Conservation (phyloP, 2,797 vertebrate genomes). For the Melopsittacus undulatus region DNA sequence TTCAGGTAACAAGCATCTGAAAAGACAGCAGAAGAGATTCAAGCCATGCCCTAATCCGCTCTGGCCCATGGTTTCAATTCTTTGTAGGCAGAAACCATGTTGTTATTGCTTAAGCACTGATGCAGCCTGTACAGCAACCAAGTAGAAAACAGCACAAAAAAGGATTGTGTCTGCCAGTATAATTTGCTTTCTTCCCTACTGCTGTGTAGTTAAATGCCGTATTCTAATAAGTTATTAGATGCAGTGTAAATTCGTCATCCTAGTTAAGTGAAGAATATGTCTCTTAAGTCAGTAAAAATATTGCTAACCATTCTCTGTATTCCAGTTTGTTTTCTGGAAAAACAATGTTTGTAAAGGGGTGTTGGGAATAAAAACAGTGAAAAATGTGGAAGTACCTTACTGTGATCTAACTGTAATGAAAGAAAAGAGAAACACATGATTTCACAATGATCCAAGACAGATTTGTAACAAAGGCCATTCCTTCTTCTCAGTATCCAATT, state of each 20-base stretch:
- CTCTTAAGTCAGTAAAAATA: neutral
- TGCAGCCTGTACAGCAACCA: neutral
- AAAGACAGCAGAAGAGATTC: neutral
- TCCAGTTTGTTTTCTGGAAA: neutral
- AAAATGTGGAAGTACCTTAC: neutral
- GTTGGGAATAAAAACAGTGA: neutral
- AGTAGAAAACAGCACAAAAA: neutral
- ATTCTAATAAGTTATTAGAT: neutral
- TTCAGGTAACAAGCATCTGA: neutral
- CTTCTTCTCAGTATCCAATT: neutral
- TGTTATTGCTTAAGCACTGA: neutral
- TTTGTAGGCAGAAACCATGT: neutral
- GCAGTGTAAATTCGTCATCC: neutral
- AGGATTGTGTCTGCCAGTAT: neutral
- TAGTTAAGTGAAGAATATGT: neutral
- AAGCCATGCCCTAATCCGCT: neutral
- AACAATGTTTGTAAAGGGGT: neutral
- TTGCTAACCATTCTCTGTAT: neutral
- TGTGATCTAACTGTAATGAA: neutral
- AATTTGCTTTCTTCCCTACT: neutral
- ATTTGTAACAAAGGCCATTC: neutral
- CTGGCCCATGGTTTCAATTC: neutral
- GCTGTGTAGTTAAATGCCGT: neutral
- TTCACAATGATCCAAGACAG: neutral
- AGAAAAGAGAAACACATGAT: neutral